These are phyloP conservation scores for Cirrhinus molitorella DNA, from an alignment of 2,797 vertebrate genomes.

Conservation along the genomic window DNA sequence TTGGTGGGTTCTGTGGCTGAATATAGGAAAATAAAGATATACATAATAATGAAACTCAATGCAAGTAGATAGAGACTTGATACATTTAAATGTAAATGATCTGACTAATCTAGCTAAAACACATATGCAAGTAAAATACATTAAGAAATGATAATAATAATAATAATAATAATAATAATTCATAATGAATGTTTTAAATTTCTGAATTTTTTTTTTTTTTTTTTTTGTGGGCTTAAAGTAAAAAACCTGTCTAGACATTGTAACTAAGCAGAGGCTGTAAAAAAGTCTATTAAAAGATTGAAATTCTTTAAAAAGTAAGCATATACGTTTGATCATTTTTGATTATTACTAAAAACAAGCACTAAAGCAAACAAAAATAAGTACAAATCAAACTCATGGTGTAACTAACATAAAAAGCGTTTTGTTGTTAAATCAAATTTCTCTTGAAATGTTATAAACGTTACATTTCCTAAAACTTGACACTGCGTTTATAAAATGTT, in stretches of 20 bases:
- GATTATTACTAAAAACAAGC: neutral
- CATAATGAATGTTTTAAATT: neutral
- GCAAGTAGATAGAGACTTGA: neutral
- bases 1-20: conserved; percentile 14
- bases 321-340: neutral
- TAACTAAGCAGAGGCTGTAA: conserved; percentile 6
- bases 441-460: neutral
- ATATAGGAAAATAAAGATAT: conserved; percentile 20
- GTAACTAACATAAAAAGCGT: neutral
- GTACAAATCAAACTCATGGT: neutral
- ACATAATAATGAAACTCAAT: neutral
- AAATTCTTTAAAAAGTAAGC: neutral
- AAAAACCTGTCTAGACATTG: neutral
- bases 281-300: neutral
- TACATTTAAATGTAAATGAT: neutral
- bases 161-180: no score
- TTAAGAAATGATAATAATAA: conserved; percentile 27
- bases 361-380: neutral
- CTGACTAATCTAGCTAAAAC: neutral
- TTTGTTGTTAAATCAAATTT: neutral
- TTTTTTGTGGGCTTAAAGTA: neutral
- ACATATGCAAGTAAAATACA: no score
- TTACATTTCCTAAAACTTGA: neutral
- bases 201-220: neutral
- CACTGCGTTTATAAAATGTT: neutral